A percentile compares a stretch with the other conserved stretches of the same genome.
Conservation (phyloP, 2,113 vertebrate species). For the Falco punctatus region DNA sequence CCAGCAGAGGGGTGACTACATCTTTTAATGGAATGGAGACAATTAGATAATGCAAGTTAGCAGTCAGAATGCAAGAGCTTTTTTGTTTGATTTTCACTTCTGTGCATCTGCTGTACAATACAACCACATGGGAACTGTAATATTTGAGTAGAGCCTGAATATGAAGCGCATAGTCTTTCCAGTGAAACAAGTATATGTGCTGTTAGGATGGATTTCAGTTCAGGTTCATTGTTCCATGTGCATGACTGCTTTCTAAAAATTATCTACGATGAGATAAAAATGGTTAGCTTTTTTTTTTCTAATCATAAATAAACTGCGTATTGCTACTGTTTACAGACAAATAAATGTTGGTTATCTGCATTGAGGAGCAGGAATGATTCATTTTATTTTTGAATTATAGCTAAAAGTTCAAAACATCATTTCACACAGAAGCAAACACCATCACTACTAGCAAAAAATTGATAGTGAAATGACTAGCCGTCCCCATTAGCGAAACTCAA, state of each 20-base stretch:
- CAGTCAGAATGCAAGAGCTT: neutral
- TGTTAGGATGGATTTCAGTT: neutral
- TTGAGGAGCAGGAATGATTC: neutral
- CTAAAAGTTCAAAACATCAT: no score
- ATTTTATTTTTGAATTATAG: neutral
- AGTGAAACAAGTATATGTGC: neutral
- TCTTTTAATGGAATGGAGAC: neutral
- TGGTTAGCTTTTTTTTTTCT: neutral
- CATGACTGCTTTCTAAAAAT: neutral
- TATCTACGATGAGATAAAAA: neutral
- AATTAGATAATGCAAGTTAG: neutral
- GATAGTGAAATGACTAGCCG: neutral
- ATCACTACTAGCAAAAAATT: neutral
- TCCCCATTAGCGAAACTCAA: slow-evolving; percentile 1
- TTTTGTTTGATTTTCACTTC: neutral
- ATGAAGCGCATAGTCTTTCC: neutral
- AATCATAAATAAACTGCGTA: neutral
- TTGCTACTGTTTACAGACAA: neutral
- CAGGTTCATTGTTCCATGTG: neutral
- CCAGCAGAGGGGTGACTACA: neutral
- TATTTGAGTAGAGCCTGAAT: neutral
- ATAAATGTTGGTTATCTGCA: neutral
- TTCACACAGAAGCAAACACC: neutral
- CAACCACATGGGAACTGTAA: no score
- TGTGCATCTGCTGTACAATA: neutral